These are phyloP conservation scores for Steinernema khuongi DNA, from an alignment of 1,140 invertebrate species.

Conservation along the genomic window DNA sequence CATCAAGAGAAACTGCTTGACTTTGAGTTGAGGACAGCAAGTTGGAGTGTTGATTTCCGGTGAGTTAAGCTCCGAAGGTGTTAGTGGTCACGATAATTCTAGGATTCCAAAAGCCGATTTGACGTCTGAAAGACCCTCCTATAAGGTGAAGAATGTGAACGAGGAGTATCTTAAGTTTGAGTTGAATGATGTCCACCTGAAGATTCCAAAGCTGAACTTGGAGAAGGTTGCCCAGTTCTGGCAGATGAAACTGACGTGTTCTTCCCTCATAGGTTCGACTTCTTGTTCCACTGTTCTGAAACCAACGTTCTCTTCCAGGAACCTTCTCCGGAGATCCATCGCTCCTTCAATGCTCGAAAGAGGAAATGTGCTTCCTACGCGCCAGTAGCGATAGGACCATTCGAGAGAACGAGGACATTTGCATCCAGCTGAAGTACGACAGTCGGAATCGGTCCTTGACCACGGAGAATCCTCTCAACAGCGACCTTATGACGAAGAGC, in stretches of 20 bases:
- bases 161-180: neutral
- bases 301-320: neutral
- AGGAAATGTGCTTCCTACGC: neutral
- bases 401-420: neutral
- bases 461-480: neutral
- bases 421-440: constrained; percentile 8
- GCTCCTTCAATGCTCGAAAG: neutral
- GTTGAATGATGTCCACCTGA: neutral
- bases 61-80: neutral
- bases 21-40: neutral
- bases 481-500: neutral
- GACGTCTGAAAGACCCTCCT: neutral
- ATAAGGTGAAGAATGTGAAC: neutral
- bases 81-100: neutral
- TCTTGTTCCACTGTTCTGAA: neutral
- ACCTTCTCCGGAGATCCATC: neutral
- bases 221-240: neutral
- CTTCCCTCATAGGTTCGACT: neutral
- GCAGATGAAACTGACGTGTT: neutral
- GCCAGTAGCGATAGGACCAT: neutral
- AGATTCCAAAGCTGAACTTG: neutral
- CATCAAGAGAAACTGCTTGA: neutral
- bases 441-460: neutral
- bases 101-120: neutral
- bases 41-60: neutral